Percentiles rank a stretch among this genome's conserved stretches.
Evolutionary conservation across 2,113 vertebrate genomes (phyloP).

Genomic region (Centropristis striata): DNA sequence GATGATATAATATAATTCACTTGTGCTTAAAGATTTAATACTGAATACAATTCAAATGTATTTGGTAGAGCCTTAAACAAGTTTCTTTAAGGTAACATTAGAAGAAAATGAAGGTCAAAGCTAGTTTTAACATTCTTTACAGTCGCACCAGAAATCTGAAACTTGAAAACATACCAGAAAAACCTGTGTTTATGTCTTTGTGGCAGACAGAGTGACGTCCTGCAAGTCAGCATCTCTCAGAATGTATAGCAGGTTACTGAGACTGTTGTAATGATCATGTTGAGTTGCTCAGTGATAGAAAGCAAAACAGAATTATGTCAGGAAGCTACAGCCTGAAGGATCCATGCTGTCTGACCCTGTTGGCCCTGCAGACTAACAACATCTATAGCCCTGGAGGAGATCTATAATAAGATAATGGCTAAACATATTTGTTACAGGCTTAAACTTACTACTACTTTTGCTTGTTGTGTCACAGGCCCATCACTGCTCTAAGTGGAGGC

Average conservation of each 20-base stretch:
- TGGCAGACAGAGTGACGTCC: not conserved
- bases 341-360: slow-evolving; percentile 12
- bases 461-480: slow-evolving; percentile 25
- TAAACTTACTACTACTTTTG: slow-evolving; percentile 22
- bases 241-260: not conserved
- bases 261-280: not conserved
- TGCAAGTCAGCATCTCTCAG: not conserved
- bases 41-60: too few species aligned
- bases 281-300: not conserved
- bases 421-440: slow-evolving; percentile 52
- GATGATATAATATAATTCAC: too few species aligned
- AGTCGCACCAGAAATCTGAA: not conserved
- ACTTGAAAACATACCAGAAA: slow-evolving; percentile 5
- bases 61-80: not conserved
- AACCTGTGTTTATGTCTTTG: slow-evolving; percentile 6
- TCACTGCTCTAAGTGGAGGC: slow-evolving; percentile 5
- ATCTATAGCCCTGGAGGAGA: not conserved
- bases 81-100: not conserved
- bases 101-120: not conserved
- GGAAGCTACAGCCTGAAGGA: not conserved
- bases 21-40: too few species aligned
- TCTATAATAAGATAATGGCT: slow-evolving; percentile 30
- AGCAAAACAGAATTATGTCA: not conserved
- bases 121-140: not conserved
- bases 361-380: slow-evolving; percentile 33